A percentile compares a stretch with the other conserved stretches of the same genome.
These are phyloP conservation scores for Sapajus apella DNA, from an alignment of 2,113 vertebrate genomes.

Conservation along the genomic window DNA sequence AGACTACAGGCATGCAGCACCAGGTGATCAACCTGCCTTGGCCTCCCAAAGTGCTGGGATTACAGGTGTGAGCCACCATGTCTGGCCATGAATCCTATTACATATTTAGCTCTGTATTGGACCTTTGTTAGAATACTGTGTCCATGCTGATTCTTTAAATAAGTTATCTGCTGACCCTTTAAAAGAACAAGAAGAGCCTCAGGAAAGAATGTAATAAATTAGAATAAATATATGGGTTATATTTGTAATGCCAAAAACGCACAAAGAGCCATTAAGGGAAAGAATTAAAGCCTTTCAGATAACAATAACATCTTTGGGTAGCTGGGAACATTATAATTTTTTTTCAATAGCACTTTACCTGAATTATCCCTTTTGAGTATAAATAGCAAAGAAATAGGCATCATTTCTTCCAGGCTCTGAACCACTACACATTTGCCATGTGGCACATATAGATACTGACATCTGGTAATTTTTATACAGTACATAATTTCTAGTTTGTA, in stretches of 20 bases:
- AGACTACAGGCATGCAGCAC: too few relatives aligned
- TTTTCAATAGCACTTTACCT: not conserved
- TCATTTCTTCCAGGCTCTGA: slow-evolving; percentile 33
- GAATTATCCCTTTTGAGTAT: not conserved
- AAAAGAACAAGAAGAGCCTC: not conserved
- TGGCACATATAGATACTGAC: slow-evolving; percentile 59
- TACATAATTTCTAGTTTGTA: slow-evolving; percentile 66
- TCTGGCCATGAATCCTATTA: not conserved
- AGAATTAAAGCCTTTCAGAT: slow-evolving; percentile 37
- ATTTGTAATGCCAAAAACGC: slow-evolving; percentile 44
- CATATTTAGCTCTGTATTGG: not conserved
- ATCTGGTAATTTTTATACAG: slow-evolving; percentile 68
- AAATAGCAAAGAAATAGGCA: slow-evolving; percentile 40
- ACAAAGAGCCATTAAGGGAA: not conserved
- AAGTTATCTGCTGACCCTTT: slow-evolving; percentile 31
- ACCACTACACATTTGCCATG: slow-evolving; percentile 16
- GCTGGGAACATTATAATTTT: not conserved
- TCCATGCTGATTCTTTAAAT: not conserved
- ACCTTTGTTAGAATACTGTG: not conserved
- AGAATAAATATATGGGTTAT: slow-evolving; percentile 21
- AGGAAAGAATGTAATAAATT: slow-evolving; percentile 27
- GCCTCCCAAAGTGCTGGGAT: too few relatives aligned
- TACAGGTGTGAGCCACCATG: too few relatives aligned
- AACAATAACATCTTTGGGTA: slow-evolving; percentile 34
- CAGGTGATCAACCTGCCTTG: too few relatives aligned